Conservation (phyloP, 2,888 invertebrate species). For the Drosophila subquinaria region DNA sequence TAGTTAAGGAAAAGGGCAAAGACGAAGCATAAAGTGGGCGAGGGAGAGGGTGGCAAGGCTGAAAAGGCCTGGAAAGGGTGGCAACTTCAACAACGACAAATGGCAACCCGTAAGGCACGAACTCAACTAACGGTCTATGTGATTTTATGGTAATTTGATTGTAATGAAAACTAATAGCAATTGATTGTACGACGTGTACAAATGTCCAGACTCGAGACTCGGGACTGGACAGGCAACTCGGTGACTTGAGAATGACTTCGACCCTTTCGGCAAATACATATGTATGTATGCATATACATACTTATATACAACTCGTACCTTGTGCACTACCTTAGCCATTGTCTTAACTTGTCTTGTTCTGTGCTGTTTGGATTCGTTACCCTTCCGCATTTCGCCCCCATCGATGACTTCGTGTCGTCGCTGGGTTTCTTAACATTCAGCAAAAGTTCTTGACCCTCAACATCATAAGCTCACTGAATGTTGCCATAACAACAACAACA, state of each 20-base stretch:
- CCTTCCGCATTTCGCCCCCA: neutral
- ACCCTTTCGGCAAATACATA: conserved; percentile 25
- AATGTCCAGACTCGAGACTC: conserved; percentile 31
- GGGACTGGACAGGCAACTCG: neutral
- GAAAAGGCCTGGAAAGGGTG: neutral
- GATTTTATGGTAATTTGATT: conserved; percentile 81
- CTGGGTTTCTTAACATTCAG: neutral
- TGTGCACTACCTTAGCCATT: conserved; percentile 9
- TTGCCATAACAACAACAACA: conserved; percentile 21
- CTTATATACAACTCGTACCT: neutral
- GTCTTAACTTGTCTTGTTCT: conserved; percentile 23
- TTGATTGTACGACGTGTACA: conserved; percentile 80
- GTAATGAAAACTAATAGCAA: conserved; percentile 81
- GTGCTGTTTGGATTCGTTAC: conserved; percentile 4
- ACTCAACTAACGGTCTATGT: conserved; percentile 64
- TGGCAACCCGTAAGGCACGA: conserved; percentile 57
- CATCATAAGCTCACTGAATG: conserved; percentile 33
- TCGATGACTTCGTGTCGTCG: neutral
- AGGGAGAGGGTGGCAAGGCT: too few relatives aligned
- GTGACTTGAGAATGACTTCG: conserved; percentile 3
- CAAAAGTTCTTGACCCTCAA: conserved; percentile 49
- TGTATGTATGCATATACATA: too few relatives aligned
- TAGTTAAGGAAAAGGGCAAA: conserved; percentile 13
- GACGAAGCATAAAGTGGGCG: neutral
- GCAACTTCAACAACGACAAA: conserved; percentile 46